A percentile compares a stretch with the other conserved stretches of the same genome.
These are phyloP conservation scores for Clarias macrocephalus DNA, from an alignment of 2,113 vertebrate species.

Conservation along the genomic window DNA sequence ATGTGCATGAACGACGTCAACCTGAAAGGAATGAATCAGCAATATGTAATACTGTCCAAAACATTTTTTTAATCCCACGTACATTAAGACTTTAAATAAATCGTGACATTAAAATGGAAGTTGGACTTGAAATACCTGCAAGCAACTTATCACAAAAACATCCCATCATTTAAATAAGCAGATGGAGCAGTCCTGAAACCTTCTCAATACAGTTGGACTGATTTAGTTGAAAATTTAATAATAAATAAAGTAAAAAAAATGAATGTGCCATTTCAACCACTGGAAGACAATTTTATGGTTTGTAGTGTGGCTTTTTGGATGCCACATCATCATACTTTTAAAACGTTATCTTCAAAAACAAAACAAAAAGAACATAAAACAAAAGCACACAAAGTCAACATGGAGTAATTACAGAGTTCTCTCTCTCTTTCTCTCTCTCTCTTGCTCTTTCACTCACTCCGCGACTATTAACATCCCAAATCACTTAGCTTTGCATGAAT, in stretches of 20 bases:
- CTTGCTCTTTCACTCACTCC: background rate
- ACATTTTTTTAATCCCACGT: background rate
- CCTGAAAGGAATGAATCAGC: background rate
- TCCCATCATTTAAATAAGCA: background rate
- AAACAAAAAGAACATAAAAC: constrained; percentile 14
- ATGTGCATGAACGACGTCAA: background rate
- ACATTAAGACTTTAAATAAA: background rate
- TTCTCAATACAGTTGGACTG: too few relatives aligned
- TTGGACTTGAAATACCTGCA: background rate
- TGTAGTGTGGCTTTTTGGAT: too few relatives aligned
- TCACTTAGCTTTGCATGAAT: constrained; percentile 14
- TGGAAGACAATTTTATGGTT: background rate
- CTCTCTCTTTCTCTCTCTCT: constrained; percentile 24
- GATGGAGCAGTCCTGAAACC: background rate
- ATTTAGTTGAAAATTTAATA: too few relatives aligned
- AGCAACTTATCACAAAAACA: too few relatives aligned
- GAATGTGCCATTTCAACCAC: background rate
- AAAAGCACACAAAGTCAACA: constrained; percentile 22
- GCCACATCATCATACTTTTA: background rate
- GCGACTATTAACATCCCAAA: background rate
- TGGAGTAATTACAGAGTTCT: constrained; percentile 38
- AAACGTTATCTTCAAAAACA: constrained; percentile 39
- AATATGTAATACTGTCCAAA: background rate
- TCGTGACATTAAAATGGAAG: background rate
- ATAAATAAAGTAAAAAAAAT: too few relatives aligned